Conservation (phyloP, 1,140 invertebrate genomes). For the Zelostemma sp. region DNA sequence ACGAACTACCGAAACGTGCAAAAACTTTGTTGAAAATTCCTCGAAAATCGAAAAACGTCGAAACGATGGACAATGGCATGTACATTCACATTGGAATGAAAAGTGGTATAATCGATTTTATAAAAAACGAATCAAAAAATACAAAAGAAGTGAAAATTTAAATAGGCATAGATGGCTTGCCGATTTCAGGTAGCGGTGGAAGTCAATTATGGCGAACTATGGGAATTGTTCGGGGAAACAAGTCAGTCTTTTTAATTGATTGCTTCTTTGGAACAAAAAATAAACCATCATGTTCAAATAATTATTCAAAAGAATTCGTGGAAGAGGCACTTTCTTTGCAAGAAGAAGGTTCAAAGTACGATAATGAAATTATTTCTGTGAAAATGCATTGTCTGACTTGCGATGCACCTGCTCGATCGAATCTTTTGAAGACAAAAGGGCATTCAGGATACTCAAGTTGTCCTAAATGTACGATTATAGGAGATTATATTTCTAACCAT, state of each 20-base stretch:
- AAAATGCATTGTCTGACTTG: slow-evolving; percentile 23
- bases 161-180: slow-evolving; percentile 14
- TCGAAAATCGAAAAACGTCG: background rate
- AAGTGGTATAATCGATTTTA: background rate
- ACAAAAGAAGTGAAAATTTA: background rate
- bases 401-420: slow-evolving; percentile 38
- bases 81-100: slow-evolving; percentile 14
- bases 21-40: slow-evolving; percentile 12
- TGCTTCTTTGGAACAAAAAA: slow-evolving; percentile 16
- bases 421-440: slow-evolving; percentile 27
- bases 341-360: slow-evolving; percentile 10
- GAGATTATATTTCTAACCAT: background rate
- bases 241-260: slow-evolving; percentile 22
- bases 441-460: slow-evolving; percentile 34
- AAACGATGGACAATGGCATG: background rate
- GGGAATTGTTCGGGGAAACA: background rate
- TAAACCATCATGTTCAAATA: slow-evolving; percentile 21
- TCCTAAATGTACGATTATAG: slow-evolving; percentile 25
- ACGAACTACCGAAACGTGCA: background rate
- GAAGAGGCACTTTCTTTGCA: slow-evolving; percentile 18
- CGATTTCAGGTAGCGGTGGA: slow-evolving; percentile 11
- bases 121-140: background rate
- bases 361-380: slow-evolving; percentile 11
- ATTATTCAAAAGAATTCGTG: slow-evolving; percentile 26
- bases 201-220: slow-evolving; percentile 42